A percentile compares a stretch with the other conserved stretches of the same genome.
Conservation (phyloP, 2,797 vertebrate genomes). For the Sebastiscus tertius region DNA sequence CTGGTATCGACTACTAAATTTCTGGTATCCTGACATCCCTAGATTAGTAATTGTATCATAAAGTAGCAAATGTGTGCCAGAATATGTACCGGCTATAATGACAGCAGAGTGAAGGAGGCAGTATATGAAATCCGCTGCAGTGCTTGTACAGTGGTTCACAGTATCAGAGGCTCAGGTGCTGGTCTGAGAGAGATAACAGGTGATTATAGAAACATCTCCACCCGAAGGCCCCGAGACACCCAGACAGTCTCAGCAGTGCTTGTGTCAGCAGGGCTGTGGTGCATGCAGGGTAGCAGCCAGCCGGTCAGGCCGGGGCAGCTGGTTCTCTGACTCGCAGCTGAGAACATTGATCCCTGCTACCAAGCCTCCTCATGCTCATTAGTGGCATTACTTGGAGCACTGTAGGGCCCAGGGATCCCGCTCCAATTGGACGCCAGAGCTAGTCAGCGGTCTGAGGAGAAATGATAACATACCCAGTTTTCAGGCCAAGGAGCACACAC, state of each 20-base stretch:
- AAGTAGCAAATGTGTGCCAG: background rate
- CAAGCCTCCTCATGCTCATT: conserved; percentile 69
- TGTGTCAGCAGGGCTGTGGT: conserved; percentile 49
- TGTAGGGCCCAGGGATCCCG: conserved; percentile 31
- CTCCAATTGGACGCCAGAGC: conserved; percentile 46
- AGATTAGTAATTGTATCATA: background rate
- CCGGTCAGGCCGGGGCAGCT: conserved; percentile 38
- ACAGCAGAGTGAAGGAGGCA: background rate
- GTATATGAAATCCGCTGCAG: background rate
- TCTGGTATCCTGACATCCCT: too few species aligned
- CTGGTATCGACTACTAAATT: rapidly evolving
- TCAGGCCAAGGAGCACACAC: conserved; percentile 58
- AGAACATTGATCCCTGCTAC: conserved; percentile 61
- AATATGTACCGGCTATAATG: background rate
- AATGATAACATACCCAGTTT: conserved; percentile 62
- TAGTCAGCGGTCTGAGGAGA: conserved; percentile 55
- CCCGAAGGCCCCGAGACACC: conserved; percentile 36
- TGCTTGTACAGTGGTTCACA: background rate
- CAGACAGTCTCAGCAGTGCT: conserved; percentile 18
- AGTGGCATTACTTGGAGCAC: conserved; percentile 59
- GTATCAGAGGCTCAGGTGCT: conserved; percentile 64
- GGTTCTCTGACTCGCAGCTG: conserved; percentile 38
- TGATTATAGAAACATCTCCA: conserved; percentile 65
- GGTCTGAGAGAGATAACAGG: conserved; percentile 56
- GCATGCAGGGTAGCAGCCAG: conserved; percentile 30